These are phyloP conservation scores for Andrena haemorrhoa DNA, from an alignment of 2,888 invertebrate genomes.

Conservation along the genomic window DNA sequence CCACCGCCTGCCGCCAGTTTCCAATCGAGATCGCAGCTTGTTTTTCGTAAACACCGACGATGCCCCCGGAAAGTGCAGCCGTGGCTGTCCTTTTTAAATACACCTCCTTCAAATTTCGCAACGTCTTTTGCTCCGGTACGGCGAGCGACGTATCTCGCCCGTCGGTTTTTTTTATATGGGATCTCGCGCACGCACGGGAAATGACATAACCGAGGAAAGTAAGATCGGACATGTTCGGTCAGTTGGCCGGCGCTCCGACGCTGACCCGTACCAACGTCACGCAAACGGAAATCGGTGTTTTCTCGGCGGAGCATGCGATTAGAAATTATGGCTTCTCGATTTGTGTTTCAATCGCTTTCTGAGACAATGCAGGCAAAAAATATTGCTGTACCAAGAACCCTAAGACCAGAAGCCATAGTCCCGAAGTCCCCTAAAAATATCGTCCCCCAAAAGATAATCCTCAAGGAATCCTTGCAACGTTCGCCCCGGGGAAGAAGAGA, in stretches of 20 bases:
- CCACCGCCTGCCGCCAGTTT: conserved; percentile 34
- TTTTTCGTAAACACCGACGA: neutral
- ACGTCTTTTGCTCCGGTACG: no score
- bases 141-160: neutral
- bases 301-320: neutral
- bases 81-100: no score
- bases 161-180: neutral
- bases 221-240: conserved; percentile 32
- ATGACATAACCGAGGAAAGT: conserved; percentile 34
- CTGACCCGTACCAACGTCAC: neutral
- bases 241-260: conserved; percentile 6
- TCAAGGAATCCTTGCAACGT: neutral
- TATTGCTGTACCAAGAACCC: neutral
- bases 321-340: neutral
- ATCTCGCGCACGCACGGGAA: conserved; percentile 14
- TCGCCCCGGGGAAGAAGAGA: neutral
- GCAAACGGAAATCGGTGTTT: conserved; percentile 7
- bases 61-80: no score
- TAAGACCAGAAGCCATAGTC: no score
- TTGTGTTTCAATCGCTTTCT: neutral
- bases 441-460: no score
- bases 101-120: no score
- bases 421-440: no score
- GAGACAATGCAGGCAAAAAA: neutral
- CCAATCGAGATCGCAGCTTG: conserved; percentile 17